A percentile compares a stretch with the other conserved stretches of the same genome.
phyloP scores from a whole-genome alignment of 2,888 invertebrate genomes.

The Epinotia nisella region DNA sequence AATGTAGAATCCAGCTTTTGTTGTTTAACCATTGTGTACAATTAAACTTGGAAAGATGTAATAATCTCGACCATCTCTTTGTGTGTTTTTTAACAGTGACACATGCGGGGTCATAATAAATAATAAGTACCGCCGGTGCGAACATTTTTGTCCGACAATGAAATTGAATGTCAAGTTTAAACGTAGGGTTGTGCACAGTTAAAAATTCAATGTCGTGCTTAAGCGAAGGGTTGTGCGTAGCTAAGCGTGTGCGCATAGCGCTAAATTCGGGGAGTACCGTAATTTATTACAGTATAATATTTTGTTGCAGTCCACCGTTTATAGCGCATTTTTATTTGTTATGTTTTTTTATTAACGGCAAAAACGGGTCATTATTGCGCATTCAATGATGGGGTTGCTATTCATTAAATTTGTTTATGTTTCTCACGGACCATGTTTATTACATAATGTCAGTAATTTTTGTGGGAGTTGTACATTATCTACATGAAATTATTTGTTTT shows the following conservation, averaged over 20 bases:
- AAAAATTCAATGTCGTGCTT: slow-evolving; percentile 77
- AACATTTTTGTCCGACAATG: slow-evolving; percentile 73
- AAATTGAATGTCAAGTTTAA: slow-evolving; percentile 79
- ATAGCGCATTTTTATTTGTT: slow-evolving; percentile 77
- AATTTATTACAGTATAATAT: slow-evolving; percentile 83
- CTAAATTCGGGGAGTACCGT: slow-evolving; percentile 82
- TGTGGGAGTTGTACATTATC: background rate
- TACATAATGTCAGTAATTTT: slow-evolving; percentile 46
- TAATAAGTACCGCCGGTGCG: slow-evolving; percentile 66
- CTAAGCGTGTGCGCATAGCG: slow-evolving; percentile 72
- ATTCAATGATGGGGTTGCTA: slow-evolving; percentile 75
- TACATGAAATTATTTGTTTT: background rate
- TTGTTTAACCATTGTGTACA: slow-evolving; percentile 81
- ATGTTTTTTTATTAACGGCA: slow-evolving; percentile 74
- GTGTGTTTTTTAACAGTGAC: slow-evolving; percentile 76
- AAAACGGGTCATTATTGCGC: slow-evolving; percentile 77
- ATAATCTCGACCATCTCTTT: slow-evolving; percentile 82
- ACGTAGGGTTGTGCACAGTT: slow-evolving; percentile 78
- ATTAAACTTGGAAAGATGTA: slow-evolving; percentile 82
- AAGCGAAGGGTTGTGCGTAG: slow-evolving; percentile 79
- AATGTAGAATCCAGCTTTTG: slow-evolving; percentile 74
- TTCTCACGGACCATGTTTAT: slow-evolving; percentile 72
- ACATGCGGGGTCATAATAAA: slow-evolving; percentile 81
- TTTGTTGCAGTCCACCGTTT: slow-evolving; percentile 79
- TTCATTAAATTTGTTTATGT: slow-evolving; percentile 78